These are phyloP conservation scores for Antheraea assamensis DNA, from an alignment of 2,888 invertebrate genomes.

Conservation along the genomic window DNA sequence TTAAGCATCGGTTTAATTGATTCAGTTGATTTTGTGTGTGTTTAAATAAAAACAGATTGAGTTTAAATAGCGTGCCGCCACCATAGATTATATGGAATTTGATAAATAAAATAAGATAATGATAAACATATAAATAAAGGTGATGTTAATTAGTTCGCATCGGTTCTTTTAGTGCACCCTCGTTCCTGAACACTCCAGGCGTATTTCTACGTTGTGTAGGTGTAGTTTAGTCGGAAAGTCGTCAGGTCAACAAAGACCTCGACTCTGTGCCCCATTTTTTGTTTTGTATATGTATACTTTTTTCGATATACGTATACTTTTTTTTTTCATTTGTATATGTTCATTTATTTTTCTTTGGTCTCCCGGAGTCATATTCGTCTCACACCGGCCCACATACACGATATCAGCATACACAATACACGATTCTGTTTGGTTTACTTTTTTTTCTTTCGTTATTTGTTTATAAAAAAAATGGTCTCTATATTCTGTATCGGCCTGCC, in stretches of 20 bases:
- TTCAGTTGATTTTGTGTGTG: constrained; percentile 21
- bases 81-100: constrained; percentile 67
- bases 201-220: constrained; percentile 70
- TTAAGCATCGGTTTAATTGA: constrained; percentile 46
- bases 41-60: constrained; percentile 25
- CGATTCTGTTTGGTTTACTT: constrained; percentile 43
- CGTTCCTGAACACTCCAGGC: constrained; percentile 51
- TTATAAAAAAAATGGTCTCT: constrained; percentile 58
- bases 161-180: constrained; percentile 48
- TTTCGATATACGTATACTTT: constrained; percentile 25
- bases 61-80: constrained; percentile 60
- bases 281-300: constrained; percentile 25
- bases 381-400: constrained; percentile 69
- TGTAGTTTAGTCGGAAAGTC: constrained; percentile 57
- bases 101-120: constrained; percentile 39
- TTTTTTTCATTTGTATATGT: constrained; percentile 46
- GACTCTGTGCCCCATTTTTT: constrained; percentile 52
- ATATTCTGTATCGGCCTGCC: constrained; percentile 68
- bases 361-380: constrained; percentile 73
- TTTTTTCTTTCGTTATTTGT: constrained; percentile 45
- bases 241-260: constrained; percentile 67
- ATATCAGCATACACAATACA: constrained; percentile 69
- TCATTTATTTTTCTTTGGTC: constrained; percentile 60
- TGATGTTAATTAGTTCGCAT: constrained; percentile 45
- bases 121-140: constrained; percentile 40